phyloP scores from a whole-genome alignment of 2,113 vertebrate species.

The Osmerus eperlanus region DNA sequence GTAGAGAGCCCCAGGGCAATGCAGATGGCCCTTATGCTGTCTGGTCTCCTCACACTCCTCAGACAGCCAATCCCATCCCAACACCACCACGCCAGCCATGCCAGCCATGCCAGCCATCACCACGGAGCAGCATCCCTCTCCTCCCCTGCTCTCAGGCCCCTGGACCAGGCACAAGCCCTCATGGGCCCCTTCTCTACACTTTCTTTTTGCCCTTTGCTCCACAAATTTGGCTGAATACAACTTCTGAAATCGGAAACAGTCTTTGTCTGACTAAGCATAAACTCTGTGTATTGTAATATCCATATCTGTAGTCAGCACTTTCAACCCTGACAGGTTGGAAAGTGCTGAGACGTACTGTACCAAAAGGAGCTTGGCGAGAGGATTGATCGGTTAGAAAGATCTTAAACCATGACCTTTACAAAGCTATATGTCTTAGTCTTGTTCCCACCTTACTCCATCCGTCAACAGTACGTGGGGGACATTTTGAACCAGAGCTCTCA shows the following conservation, averaged over 20 bases:
- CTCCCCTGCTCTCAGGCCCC: neutral
- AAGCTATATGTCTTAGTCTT: conserved; percentile 18
- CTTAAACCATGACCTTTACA: conserved; percentile 13
- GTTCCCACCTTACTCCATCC: conserved; percentile 15
- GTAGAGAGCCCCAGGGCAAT: conserved; percentile 44
- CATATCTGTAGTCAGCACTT: conserved; percentile 54
- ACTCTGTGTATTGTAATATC: conserved; percentile 44
- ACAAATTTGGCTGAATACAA: conserved; percentile 18
- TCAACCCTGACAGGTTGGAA: conserved; percentile 39
- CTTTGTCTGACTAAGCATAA: conserved; percentile 58
- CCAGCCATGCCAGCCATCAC: neutral
- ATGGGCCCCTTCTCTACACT: neutral
- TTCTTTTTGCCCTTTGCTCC: conserved; percentile 13
- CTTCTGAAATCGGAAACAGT: conserved; percentile 41
- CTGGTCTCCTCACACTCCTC: conserved; percentile 28
- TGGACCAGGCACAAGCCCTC: too few species aligned
- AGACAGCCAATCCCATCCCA: neutral
- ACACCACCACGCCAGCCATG: neutral
- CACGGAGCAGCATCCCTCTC: neutral
- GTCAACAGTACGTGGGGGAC: conserved; percentile 13
- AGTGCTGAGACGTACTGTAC: conserved; percentile 46
- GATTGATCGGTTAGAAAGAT: neutral
- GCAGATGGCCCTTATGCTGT: conserved; percentile 45
- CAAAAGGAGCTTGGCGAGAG: conserved; percentile 8
- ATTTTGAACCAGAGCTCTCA: conserved; percentile 37